These are phyloP conservation scores for Helogale parvula DNA, from an alignment of 2,113 vertebrate genomes.

Conservation along the genomic window DNA sequence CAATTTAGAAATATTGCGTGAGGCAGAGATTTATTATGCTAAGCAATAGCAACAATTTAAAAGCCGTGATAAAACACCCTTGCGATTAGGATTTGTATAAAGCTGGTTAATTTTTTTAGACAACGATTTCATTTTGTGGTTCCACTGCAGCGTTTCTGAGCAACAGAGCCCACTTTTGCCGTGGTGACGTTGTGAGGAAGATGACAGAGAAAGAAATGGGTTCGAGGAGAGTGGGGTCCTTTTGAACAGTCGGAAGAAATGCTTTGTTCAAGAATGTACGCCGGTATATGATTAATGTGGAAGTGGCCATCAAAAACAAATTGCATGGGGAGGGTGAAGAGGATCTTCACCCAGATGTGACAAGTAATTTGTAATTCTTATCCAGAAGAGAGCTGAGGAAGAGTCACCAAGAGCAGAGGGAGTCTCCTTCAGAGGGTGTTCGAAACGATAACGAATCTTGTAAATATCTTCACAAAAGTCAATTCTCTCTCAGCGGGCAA, in stretches of 20 bases:
- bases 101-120: constrained; percentile 38
- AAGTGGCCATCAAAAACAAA: constrained; percentile 23
- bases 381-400: constrained; percentile 42
- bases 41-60: constrained; percentile 53
- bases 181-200: constrained; percentile 31
- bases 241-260: not conserved
- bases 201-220: not conserved
- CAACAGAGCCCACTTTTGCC: constrained; percentile 18
- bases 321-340: not conserved
- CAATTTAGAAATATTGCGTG: constrained; percentile 55
- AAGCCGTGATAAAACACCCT: constrained; percentile 12
- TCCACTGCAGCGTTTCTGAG: constrained; percentile 26
- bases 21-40: constrained; percentile 63
- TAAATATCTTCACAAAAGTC: constrained; percentile 75
- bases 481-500: constrained; percentile 49
- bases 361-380: constrained; percentile 59
- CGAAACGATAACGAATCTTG: constrained; percentile 74
- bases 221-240: not conserved
- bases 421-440: constrained; percentile 60
- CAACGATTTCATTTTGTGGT: constrained; percentile 56
- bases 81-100: constrained; percentile 49
- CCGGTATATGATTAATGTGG: not conserved
- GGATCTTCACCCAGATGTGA: constrained; percentile 38
- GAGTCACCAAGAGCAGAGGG: constrained; percentile 56
- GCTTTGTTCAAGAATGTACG: constrained; percentile 10